phyloP scores from a whole-genome alignment of 2,113 vertebrate genomes.

The Pelodiscus sinensis region DNA sequence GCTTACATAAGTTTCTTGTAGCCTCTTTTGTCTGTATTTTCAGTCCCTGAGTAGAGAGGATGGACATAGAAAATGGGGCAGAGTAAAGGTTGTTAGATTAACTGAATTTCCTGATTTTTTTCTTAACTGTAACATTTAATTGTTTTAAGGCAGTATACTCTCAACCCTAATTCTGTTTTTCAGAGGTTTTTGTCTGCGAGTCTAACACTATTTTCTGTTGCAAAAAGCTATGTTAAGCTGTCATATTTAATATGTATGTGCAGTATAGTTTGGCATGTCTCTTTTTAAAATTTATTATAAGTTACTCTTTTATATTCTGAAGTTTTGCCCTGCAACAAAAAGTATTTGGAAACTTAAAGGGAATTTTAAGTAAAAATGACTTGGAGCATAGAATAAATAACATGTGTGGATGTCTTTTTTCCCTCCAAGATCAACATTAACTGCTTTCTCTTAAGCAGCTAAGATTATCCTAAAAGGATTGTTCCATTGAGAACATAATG shows the following conservation, averaged over 20 bases:
- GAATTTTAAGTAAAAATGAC: constrained; percentile 1
- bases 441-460: neutral
- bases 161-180: neutral
- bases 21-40: neutral
- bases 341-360: neutral
- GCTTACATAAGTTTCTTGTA: neutral
- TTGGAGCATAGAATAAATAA: neutral
- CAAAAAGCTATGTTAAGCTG: neutral
- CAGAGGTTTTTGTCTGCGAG: neutral
- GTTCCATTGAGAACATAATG: constrained; percentile 7
- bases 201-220: neutral
- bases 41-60: neutral
- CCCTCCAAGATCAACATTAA: neutral
- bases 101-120: neutral
- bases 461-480: neutral
- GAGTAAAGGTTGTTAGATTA: neutral
- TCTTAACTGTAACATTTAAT: neutral
- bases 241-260: neutral
- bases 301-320: neutral
- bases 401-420: neutral
- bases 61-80: neutral
- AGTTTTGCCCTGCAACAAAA: neutral
- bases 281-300: neutral
- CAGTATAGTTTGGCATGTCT: neutral
- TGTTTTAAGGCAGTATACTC: neutral